Percentiles rank a stretch among this genome's conserved stretches.
Conservation (phyloP, 2,113 vertebrate genomes). For the Hypocryptadius cinnamomeus region DNA sequence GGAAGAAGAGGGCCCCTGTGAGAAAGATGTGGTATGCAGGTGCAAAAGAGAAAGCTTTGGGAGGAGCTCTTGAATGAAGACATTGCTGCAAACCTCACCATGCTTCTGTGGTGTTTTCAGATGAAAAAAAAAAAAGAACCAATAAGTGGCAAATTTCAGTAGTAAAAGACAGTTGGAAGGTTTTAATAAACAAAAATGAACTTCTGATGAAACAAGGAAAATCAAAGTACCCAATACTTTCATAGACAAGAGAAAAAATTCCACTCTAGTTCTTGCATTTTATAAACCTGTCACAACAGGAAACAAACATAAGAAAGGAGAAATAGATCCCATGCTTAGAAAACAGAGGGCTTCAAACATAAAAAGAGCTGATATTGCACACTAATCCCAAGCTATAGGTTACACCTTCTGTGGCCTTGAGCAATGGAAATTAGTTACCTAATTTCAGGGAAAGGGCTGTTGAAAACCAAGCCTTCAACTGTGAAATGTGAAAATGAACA, state of each 20-base stretch:
- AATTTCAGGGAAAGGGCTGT: not conserved
- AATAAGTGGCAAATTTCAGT: not conserved
- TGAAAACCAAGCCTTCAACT: not conserved
- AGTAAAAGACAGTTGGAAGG: not conserved
- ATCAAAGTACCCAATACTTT: not conserved
- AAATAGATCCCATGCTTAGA: not conserved
- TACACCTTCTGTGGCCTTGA: not conserved
- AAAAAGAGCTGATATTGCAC: not conserved
- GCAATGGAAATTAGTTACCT: not conserved
- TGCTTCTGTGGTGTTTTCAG: not conserved
- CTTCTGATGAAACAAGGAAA: not conserved
- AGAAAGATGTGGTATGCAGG: fast-evolving
- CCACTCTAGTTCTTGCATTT: not conserved
- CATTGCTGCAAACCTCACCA: not conserved
- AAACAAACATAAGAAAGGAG: not conserved
- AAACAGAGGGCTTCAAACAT: not conserved
- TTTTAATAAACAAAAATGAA: not conserved
- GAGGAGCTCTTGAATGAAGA: not conserved
- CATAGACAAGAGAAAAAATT: not conserved
- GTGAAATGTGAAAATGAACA: not conserved
- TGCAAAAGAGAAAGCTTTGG: not conserved
- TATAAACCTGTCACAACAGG: not conserved
- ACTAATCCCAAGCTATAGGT: not conserved
- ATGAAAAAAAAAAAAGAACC: not conserved
- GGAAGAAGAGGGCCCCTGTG: not conserved